Percentiles rank a stretch among this genome's conserved stretches.
Evolutionary conservation across 2,797 vertebrate species (phyloP).

Genomic region (Betta splendens): DNA sequence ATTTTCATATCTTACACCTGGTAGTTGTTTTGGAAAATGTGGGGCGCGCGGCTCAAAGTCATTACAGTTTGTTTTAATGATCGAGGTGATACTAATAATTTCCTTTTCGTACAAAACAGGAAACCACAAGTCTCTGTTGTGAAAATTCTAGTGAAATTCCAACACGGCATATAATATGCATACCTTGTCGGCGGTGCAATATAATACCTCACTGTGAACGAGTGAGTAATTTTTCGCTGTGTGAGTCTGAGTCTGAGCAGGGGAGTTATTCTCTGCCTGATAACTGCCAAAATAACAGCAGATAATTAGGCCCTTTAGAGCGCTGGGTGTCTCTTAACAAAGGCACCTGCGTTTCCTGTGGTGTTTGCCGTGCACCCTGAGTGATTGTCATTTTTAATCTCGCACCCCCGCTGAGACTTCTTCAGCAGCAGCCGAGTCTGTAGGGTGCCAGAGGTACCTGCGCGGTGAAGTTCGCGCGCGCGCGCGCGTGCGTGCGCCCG

Average conservation of each 20-base stretch:
- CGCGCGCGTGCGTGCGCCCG: constrained; percentile 17
- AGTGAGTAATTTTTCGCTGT: constrained; percentile 82
- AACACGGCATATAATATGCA: constrained; percentile 74
- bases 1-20: constrained; percentile 36
- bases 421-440: constrained; percentile 72
- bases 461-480: constrained; percentile 40
- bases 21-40: constrained; percentile 51
- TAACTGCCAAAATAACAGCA: constrained; percentile 87
- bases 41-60: constrained; percentile 30
- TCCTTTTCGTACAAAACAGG: constrained; percentile 48
- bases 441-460: constrained; percentile 68
- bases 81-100: constrained; percentile 51
- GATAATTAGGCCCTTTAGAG: constrained; percentile 87
- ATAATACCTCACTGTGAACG: constrained; percentile 76
- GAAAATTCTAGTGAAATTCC: constrained; percentile 68
- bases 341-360: constrained; percentile 86
- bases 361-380: constrained; percentile 79
- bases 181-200: constrained; percentile 74
- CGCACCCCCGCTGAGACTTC: constrained; percentile 76
- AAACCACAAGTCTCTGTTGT: constrained; percentile 46
- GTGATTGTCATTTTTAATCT: constrained; percentile 87
- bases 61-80: constrained; percentile 41
- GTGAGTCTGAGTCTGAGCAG: constrained; percentile 78
- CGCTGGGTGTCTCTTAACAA: constrained; percentile 84
- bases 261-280: constrained; percentile 80